phyloP scores from a whole-genome alignment of 2,888 invertebrate genomes.

The Drosophila buzzatii region DNA sequence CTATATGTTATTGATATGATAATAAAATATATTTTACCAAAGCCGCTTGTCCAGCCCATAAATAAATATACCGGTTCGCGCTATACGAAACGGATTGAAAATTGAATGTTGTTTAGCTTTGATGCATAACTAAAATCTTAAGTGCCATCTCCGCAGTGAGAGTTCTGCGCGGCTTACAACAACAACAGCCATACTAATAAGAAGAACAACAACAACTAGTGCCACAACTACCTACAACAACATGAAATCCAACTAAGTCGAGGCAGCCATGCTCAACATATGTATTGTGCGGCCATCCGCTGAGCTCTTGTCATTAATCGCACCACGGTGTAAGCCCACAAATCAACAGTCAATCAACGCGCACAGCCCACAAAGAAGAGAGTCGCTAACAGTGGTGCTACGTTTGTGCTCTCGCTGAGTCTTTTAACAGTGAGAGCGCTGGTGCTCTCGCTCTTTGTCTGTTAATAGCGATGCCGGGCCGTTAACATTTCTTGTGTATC shows the following conservation, averaged over 20 bases:
- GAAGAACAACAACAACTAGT: background rate
- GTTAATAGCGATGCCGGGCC: conserved; percentile 30
- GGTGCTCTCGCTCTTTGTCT: conserved; percentile 17
- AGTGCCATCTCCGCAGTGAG: conserved; percentile 41
- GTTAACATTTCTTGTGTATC: conserved; percentile 53
- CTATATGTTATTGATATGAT: conserved; percentile 32
- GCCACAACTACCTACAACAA: conserved; percentile 6
- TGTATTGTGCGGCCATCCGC: conserved; percentile 63
- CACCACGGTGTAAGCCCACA: conserved; percentile 61
- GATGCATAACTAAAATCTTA: conserved; percentile 24
- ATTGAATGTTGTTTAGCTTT: conserved; percentile 23
- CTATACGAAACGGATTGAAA: conserved; percentile 19
- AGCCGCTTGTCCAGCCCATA: conserved; percentile 41
- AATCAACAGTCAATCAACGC: conserved; percentile 75
- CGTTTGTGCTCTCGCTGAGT: background rate
- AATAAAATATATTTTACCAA: conserved; percentile 33
- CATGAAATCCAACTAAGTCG: conserved; percentile 28
- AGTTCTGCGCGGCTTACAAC: conserved; percentile 38
- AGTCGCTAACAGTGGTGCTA: conserved; percentile 24
- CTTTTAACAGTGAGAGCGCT: background rate
- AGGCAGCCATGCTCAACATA: conserved; percentile 63
- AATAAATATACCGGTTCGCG: conserved; percentile 40
- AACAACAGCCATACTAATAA: background rate
- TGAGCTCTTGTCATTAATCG: conserved; percentile 68
- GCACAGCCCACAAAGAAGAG: conserved; percentile 40